phyloP scores from a whole-genome alignment of 1,140 invertebrate species.

The Drosophila funebris region DNA sequence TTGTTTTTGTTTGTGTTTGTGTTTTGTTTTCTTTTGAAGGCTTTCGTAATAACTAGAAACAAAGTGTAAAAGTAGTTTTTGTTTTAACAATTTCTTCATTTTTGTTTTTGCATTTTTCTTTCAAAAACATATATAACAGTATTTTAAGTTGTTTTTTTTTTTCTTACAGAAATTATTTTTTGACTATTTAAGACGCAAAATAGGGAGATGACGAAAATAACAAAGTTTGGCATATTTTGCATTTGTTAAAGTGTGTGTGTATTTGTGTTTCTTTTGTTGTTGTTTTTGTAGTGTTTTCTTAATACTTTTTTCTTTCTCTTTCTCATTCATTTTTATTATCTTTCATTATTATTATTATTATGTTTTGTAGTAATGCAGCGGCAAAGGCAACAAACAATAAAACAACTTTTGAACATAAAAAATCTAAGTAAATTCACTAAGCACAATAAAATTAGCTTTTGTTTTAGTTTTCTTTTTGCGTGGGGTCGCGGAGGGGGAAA shows the following conservation, averaged over 20 bases:
- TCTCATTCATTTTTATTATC: conserved; percentile 3
- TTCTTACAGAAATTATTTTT: conserved; percentile 28
- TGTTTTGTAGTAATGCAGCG: conserved; percentile 16
- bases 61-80: conserved; percentile 42
- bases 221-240: conserved; percentile 29
- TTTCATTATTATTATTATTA: conserved; percentile 14
- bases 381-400: conserved; percentile 36
- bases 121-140: neutral
- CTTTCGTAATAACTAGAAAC: conserved; percentile 63
- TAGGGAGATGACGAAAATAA: conserved; percentile 11
- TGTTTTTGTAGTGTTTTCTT: conserved; percentile 29
- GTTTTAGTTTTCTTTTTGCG: neutral
- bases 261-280: conserved; percentile 17
- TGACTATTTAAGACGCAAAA: conserved; percentile 27
- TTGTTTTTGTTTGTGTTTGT: conserved; percentile 27
- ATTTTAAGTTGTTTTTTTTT: neutral
- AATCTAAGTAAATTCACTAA: conserved; percentile 54
- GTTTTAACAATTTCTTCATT: too few species aligned
- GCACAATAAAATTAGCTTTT: conserved; percentile 23
- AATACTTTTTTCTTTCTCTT: conserved; percentile 31
- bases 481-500: neutral
- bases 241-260: conserved; percentile 23
- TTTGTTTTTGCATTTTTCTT: neutral
- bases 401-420: conserved; percentile 30
- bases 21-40: conserved; percentile 56